These are phyloP conservation scores for Cephus nigrinus DNA, from an alignment of 2,888 invertebrate genomes.

Conservation along the genomic window DNA sequence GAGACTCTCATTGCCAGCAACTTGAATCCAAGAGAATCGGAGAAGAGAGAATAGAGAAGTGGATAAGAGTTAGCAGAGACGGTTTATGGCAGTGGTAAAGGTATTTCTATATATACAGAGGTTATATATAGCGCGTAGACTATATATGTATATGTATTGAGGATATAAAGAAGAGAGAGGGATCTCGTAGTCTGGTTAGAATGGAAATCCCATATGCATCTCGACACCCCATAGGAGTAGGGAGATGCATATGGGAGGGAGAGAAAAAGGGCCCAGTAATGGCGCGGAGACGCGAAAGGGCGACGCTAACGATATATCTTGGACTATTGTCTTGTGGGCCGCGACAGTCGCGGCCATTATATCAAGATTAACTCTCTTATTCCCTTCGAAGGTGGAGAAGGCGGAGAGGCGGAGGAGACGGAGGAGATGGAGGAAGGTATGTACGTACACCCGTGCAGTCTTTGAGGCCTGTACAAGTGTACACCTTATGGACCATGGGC, in stretches of 20 bases:
- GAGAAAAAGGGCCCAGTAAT: conserved; percentile 46
- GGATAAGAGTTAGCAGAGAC: too few relatives aligned
- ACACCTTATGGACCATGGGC: background rate
- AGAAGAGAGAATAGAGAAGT: too few relatives aligned
- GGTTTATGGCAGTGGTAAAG: too few relatives aligned
- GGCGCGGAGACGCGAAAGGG: conserved; percentile 54
- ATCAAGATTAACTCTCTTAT: conserved; percentile 65
- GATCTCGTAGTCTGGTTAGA: background rate
- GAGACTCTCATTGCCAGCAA: too few relatives aligned
- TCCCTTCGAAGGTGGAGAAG: conserved; percentile 33
- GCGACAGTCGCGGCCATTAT: conserved; percentile 65
- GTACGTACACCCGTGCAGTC: conserved; percentile 8
- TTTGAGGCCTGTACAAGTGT: background rate
- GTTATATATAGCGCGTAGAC: too few relatives aligned
- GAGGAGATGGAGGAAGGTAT: conserved; percentile 13
- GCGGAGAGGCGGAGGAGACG: conserved; percentile 28
- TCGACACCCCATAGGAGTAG: conserved; percentile 38
- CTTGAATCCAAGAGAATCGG: too few relatives aligned
- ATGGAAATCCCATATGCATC: conserved; percentile 32
- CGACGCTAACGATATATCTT: conserved; percentile 64
- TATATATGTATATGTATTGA: too few relatives aligned
- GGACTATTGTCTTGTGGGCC: conserved; percentile 64
- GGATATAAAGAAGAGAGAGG: too few relatives aligned
- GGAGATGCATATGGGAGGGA: conserved; percentile 8
- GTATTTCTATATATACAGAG: too few relatives aligned